These are phyloP conservation scores for Odontothrips loti DNA, from an alignment of 2,888 invertebrate genomes.

Conservation along the genomic window DNA sequence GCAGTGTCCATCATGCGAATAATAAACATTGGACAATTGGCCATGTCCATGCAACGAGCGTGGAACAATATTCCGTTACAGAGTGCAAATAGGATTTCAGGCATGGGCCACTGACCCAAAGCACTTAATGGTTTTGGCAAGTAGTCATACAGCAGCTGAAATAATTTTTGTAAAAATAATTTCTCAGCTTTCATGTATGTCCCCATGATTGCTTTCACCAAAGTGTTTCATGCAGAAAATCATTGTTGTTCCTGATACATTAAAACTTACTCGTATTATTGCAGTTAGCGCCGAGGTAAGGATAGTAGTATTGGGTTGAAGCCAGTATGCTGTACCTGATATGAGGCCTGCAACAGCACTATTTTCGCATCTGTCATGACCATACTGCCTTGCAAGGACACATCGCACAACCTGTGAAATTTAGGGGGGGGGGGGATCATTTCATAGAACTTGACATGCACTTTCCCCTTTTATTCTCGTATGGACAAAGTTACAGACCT, in stretches of 20 bases:
- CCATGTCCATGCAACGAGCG: constrained; percentile 5
- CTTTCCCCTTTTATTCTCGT: too few species aligned
- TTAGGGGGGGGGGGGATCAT: background rate
- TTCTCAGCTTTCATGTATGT: background rate
- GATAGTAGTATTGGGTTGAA: background rate
- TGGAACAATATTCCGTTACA: constrained; percentile 2
- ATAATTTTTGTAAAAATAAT: background rate
- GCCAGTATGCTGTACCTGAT: background rate
- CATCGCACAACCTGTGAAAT: background rate
- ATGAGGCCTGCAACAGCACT: background rate
- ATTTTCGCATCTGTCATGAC: background rate
- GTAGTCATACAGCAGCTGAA: background rate
- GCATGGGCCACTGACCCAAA: background rate
- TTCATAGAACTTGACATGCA: too few species aligned
- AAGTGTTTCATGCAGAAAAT: too few species aligned
- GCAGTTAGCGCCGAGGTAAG: background rate
- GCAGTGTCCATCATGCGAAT: background rate
- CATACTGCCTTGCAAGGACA: background rate
- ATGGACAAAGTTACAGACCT: background rate
- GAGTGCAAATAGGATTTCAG: background rate
- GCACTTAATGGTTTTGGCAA: background rate
- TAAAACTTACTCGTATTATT: background rate
- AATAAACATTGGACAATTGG: background rate
- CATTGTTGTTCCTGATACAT: too few species aligned
- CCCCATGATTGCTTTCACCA: too few species aligned